Evolutionary conservation across 1,140 invertebrate genomes (phyloP).

Genomic region (Chironomus tepperi): DNA sequence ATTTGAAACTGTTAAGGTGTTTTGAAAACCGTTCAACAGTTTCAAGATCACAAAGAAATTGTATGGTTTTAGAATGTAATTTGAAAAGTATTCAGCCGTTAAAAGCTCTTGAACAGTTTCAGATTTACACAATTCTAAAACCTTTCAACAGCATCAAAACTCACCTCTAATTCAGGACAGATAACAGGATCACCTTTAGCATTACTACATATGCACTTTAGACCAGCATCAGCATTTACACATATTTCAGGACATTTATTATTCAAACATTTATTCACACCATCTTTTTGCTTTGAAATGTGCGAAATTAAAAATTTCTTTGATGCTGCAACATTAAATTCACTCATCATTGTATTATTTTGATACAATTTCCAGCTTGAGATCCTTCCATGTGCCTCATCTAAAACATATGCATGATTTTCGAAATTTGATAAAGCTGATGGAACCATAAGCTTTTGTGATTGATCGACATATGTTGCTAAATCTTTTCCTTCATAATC

Average conservation of each 20-base stretch:
- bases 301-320: constrained; percentile 48
- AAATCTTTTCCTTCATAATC: constrained; percentile 52
- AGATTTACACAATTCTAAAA: too few species aligned
- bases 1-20: too few species aligned
- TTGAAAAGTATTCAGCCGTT: too few species aligned
- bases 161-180: neutral
- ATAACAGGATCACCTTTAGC: constrained; percentile 39
- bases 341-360: constrained; percentile 40
- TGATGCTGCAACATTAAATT: constrained; percentile 38
- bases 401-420: constrained; percentile 49
- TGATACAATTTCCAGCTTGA: constrained; percentile 46
- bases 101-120: too few species aligned
- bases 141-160: neutral
- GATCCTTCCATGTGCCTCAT: constrained; percentile 41
- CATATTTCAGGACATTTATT: constrained; percentile 48
- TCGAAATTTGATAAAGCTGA: constrained; percentile 49
- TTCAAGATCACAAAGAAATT: too few species aligned
- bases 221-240: constrained; percentile 39
- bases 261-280: constrained; percentile 41
- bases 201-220: constrained; percentile 45
- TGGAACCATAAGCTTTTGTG: constrained; percentile 40
- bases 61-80: too few species aligned
- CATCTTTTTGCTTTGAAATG: constrained; percentile 43
- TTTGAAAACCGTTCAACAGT: too few species aligned
- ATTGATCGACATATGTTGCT: constrained; percentile 42